phyloP scores from a whole-genome alignment of 2,888 invertebrate genomes.

The Yponomeuta sedellus region DNA sequence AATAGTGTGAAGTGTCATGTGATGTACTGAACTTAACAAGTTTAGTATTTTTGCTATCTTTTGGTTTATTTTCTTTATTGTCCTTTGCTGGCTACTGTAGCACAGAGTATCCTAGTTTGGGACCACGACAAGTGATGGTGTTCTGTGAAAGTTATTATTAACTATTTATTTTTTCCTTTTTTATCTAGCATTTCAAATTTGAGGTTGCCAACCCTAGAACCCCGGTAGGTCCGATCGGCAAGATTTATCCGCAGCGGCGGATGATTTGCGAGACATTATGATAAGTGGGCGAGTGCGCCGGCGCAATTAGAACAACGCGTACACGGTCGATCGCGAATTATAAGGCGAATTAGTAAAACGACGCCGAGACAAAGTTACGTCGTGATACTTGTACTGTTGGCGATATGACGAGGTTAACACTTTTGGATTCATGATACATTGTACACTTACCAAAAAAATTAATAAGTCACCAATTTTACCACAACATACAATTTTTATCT shows the following conservation, averaged over 20 bases:
- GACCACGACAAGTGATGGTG: too few relatives aligned
- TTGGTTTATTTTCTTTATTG: too few relatives aligned
- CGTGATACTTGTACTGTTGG: conserved; percentile 17
- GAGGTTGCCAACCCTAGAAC: conserved; percentile 35
- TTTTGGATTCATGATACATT: too few relatives aligned
- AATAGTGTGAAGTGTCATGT: too few relatives aligned
- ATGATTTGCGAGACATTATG: conserved; percentile 75
- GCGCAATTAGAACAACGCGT: conserved; percentile 63
- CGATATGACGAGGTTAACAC: neutral
- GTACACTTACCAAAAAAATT: too few relatives aligned
- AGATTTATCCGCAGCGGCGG: conserved; percentile 60
- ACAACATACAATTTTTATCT: too few relatives aligned
- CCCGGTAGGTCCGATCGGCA: conserved; percentile 44
- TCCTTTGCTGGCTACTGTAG: too few relatives aligned
- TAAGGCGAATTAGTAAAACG: conserved; percentile 48
- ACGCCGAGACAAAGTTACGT: conserved; percentile 41
- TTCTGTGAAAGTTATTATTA: too few relatives aligned
- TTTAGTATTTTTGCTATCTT: too few relatives aligned
- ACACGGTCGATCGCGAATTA: conserved; percentile 30
- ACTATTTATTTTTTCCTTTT: neutral
- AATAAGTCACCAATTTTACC: too few relatives aligned
- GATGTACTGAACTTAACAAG: too few relatives aligned
- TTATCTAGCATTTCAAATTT: neutral
- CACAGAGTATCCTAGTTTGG: too few relatives aligned
- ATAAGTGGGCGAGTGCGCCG: conserved; percentile 66